These are phyloP conservation scores for Isurus oxyrinchus DNA, from an alignment of 2,113 vertebrate genomes.

Conservation along the genomic window DNA sequence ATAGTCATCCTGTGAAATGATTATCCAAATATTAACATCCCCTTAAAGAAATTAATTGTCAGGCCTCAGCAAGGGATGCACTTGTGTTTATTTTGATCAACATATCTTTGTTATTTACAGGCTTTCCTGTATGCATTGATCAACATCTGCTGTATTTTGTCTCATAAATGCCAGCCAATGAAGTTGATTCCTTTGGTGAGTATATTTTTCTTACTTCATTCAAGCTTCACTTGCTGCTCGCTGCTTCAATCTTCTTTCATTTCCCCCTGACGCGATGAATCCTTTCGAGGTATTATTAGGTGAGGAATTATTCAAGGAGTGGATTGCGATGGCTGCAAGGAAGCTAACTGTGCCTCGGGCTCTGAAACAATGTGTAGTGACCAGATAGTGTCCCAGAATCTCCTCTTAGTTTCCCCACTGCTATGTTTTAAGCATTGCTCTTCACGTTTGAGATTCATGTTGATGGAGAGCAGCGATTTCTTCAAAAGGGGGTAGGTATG, in stretches of 20 bases:
- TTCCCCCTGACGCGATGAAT: too few species aligned
- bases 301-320: not conserved
- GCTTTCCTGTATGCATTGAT: not conserved
- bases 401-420: not conserved
- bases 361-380: not conserved
- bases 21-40: not conserved
- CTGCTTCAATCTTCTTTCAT: not conserved
- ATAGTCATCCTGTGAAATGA: not conserved
- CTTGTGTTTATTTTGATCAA: not conserved
- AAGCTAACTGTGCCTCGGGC: not conserved
- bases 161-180: not conserved
- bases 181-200: not conserved
- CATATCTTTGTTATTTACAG: not conserved
- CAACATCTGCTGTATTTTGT: not conserved
- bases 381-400: too few species aligned
- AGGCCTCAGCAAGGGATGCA: not conserved
- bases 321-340: not conserved
- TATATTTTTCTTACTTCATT: not conserved
- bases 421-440: not conserved
- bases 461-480: not conserved
- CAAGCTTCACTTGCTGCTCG: not conserved
- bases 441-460: not conserved
- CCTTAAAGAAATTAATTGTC: not conserved
- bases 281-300: too few species aligned
- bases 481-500: not conserved